Base-by-base conservation (phyloP, 1,140 invertebrate genomes). In the Brachionus asplanchnoidis region DNA sequence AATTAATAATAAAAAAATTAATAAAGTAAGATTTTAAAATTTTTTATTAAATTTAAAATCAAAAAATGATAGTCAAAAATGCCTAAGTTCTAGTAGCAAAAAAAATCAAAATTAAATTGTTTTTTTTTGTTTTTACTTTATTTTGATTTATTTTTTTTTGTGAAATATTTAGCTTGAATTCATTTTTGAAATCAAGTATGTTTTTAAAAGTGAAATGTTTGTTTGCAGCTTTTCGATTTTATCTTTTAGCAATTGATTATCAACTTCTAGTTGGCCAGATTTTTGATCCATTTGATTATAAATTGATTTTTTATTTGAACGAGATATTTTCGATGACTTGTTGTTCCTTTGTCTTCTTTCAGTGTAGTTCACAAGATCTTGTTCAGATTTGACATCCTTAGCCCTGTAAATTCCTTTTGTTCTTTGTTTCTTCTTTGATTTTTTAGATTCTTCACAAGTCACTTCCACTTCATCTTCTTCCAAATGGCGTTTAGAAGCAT, bases 271-370 rank as follows among this genome's bases (percentile, higher is more conserved):
- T 20, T 86, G 80, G 6, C 86, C 84, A 0, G 88, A 88, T 82
- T 87, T 86, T 2, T 68, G 42, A 50, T 89, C 89, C 88, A 90
- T 88, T 14, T 88, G 86, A 11, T 53, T 82, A 82, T 86, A 88
- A 79, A 88, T 88, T 44, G 86, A 83, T 85, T 90, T 90, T 42
- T 88, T 85, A 9, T 85, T 87, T 70, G 88, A 87, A 7, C 88
- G 85, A 7, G 88, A 89, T 42, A 87, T 85, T 84, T 87, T 88
- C 7, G 88, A 88, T 9, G 88, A 88, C n/a, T 88, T 85, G 77
- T 90, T 90, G 85, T 90, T 90, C 77, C 89, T 89, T n/a, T 85
- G 84, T n/a, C 88, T 26, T 40, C 87, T 85, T 42, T 88, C 86
- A 17, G 42, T n/a, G 44, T 88, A 87, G 56, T 87, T 68, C 20